Percentiles rank a stretch among this genome's conserved stretches.
Conservation (phyloP, 2,888 invertebrate genomes). For the Brachyopa scutellaris region DNA sequence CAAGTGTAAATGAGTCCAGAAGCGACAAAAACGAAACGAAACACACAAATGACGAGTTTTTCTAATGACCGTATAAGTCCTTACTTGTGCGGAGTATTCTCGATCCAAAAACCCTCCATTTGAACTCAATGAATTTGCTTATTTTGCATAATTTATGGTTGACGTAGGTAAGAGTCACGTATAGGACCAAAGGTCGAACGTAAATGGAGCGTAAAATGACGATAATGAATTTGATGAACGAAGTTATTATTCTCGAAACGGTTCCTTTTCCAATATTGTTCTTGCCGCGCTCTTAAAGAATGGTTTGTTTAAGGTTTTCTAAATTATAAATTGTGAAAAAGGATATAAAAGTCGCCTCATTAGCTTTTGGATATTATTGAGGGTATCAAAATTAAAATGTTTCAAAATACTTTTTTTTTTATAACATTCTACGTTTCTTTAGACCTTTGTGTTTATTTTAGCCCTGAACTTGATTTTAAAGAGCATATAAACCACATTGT, state of each 20-base stretch:
- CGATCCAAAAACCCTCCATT: constrained; percentile 40
- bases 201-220: constrained; percentile 65
- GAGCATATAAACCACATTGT: too few species aligned
- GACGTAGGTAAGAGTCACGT: constrained; percentile 62
- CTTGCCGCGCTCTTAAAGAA: too few species aligned
- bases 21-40: constrained; percentile 12
- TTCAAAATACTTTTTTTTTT: too few species aligned
- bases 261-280: constrained; percentile 25
- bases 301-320: too few species aligned
- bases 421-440: too few species aligned
- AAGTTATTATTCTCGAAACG: constrained; percentile 52
- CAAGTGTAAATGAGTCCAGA: constrained; percentile 63
- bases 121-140: constrained; percentile 63
- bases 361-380: too few species aligned
- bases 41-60: constrained; percentile 47
- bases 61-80: constrained; percentile 62
- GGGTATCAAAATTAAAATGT: too few species aligned
- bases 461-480: too few species aligned
- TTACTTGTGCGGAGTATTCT: constrained; percentile 44
- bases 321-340: too few species aligned
- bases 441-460: too few species aligned
- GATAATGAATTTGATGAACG: constrained; percentile 67
- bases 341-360: too few species aligned
- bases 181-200: constrained; percentile 53
- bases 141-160: constrained; percentile 67